Base-by-base conservation (phyloP, 64 coral and sea anemone species). In the Dendronephthya gigantea region DNA sequence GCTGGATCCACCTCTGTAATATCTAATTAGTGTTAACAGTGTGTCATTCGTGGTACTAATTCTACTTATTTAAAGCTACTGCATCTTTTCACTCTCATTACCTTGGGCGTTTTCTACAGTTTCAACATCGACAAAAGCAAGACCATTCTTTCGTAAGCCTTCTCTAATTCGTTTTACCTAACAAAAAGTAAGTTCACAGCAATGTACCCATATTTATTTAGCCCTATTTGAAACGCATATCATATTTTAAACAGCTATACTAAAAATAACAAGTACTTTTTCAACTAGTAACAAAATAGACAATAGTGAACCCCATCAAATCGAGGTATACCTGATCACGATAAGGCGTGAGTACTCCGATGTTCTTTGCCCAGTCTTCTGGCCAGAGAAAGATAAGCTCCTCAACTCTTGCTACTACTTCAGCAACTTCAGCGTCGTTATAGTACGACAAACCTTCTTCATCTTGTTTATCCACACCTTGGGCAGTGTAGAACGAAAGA, bases 41-140 rank as follows among this genome's bases (percentile, higher is more conserved):
- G n/a, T n/a, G n/a, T n/a, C n/a, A n/a, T n/a, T n/a, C n/a, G n/a
- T n/a, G n/a, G n/a, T n/a, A n/a, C n/a, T n/a, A n/a, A n/a, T n/a
- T n/a, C n/a, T n/a, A n/a, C n/a, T n/a, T n/a, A n/a, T n/a, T n/a
- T n/a, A n/a, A n/a, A n/a, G n/a, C n/a, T n/a, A n/a, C n/a, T n/a
- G n/a, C n/a, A n/a, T n/a, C n/a, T n/a, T n/a, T n/a, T n/a, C n/a
- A n/a, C n/a, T n/a, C n/a, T n/a, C n/a, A n/a, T n/a, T n/a, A n/a
- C 92, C 92, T 93, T 93, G 92, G 34, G 90, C 85, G 56, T 93
- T 93, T 90, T 93, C 88, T 41, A 93, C 90, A 19, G 92, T 90
- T 84, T 93, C 92, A 8, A 93, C 92, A 84, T 82, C 82, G 22
- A 93, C 74, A 15, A 7, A 23, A 48, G 82, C 82, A 68, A 90